A percentile compares a stretch with the other conserved stretches of the same genome.
These are phyloP conservation scores for Vanessa tameamea DNA, from an alignment of 1,140 invertebrate genomes.

Conservation along the genomic window DNA sequence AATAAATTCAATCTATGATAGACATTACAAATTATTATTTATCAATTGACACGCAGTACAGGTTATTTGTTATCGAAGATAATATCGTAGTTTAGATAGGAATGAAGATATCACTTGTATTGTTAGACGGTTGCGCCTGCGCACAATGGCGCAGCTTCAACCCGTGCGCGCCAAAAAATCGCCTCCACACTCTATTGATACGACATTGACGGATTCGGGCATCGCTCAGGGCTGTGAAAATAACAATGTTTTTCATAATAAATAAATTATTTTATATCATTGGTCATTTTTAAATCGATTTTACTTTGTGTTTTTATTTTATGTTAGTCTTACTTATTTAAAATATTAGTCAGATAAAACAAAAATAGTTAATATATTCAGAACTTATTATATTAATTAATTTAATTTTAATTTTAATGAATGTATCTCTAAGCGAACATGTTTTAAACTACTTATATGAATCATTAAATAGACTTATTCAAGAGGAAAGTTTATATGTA, in stretches of 20 bases:
- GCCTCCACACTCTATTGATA: constrained; percentile 66
- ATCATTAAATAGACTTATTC: too few relatives aligned
- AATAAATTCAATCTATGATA: background rate
- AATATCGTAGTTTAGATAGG: constrained; percentile 26
- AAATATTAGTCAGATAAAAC: too few relatives aligned
- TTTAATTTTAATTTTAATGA: too few relatives aligned
- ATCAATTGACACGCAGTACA: background rate
- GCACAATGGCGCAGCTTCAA: constrained; percentile 38
- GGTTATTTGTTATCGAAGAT: constrained; percentile 1
- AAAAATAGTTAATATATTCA: too few relatives aligned
- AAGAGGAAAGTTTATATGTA: too few relatives aligned
- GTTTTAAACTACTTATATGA: too few relatives aligned
- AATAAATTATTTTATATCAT: background rate
- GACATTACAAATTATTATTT: background rate
- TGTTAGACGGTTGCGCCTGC: constrained; percentile 32
- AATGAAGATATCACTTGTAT: constrained; percentile 37
- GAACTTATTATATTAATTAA: too few relatives aligned
- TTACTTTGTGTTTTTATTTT: too few relatives aligned
- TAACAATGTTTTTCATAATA: background rate
- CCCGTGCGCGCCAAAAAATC: constrained; percentile 62
- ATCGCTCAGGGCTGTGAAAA: constrained; percentile 45
- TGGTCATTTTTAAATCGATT: background rate
- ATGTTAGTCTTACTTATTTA: too few relatives aligned
- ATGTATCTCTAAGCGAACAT: too few relatives aligned
- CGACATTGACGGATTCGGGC: constrained; percentile 72